Evolutionary conservation across 1,140 invertebrate species (phyloP).

Genomic region (Planococcus citri): DNA sequence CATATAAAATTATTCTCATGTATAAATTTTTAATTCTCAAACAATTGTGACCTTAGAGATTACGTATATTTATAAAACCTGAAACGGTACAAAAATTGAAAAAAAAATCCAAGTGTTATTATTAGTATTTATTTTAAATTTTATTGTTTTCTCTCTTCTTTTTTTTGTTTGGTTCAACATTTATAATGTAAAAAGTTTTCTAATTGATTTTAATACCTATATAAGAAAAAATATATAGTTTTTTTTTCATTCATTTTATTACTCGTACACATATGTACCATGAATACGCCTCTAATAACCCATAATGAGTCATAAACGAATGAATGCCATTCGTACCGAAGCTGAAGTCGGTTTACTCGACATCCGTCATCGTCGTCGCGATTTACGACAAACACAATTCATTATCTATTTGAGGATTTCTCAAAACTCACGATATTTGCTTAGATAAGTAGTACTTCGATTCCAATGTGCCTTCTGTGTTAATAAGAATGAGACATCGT

Average conservation of each 20-base stretch:
- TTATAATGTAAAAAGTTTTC: conserved; percentile 4
- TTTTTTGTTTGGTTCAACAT: not conserved
- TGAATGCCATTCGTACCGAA: too few species aligned
- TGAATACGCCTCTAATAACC: too few species aligned
- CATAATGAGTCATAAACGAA: too few species aligned
- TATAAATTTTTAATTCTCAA: not conserved
- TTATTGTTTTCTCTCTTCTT: too few species aligned
- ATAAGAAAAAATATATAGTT: not conserved
- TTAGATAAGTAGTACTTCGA: too few species aligned
- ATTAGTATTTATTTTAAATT: conserved; percentile 5
- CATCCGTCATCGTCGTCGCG: not conserved
- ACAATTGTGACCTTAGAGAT: not conserved
- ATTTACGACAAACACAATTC: not conserved
- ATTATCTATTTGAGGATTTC: not conserved
- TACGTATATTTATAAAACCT: not conserved
- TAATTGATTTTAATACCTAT: conserved; percentile 4
- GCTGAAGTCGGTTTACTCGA: too few species aligned
- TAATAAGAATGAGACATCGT: too few species aligned
- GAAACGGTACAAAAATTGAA: not conserved
- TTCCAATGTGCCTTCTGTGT: too few species aligned
- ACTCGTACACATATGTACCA: too few species aligned
- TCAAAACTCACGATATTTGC: not conserved
- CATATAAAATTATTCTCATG: not conserved
- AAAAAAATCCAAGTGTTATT: not conserved
- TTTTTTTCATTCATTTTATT: not conserved